Evolutionary conservation across 2,797 vertebrate species (phyloP).

Genomic region (Eulemur albifrons): DNA sequence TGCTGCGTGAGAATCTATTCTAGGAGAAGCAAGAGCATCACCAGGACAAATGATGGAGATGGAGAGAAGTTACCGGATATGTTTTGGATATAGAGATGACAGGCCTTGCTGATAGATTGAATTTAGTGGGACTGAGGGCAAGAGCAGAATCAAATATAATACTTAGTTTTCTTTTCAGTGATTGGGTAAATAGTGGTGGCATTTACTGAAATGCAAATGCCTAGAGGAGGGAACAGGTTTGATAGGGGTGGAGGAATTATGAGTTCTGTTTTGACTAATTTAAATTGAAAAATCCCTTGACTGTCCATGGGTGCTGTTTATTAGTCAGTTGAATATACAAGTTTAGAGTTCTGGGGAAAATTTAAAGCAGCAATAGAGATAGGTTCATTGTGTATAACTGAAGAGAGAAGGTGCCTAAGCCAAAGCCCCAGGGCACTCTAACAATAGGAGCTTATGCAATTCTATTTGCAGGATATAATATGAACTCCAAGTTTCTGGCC

Average conservation of each 20-base stretch:
- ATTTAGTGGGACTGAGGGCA: background rate
- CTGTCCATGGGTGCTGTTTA: background rate
- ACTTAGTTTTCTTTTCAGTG: background rate
- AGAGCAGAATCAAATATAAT: background rate
- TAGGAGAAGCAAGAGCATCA: background rate
- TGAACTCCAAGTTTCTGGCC: background rate
- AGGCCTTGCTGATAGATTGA: background rate
- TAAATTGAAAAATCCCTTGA: background rate
- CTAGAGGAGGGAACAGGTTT: background rate
- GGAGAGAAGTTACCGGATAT: background rate
- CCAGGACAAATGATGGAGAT: background rate
- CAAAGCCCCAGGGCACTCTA: background rate
- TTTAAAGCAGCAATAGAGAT: background rate
- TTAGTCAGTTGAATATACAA: background rate
- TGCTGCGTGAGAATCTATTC: background rate
- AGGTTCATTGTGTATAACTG: background rate
- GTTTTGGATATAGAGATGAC: background rate
- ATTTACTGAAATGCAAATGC: background rate
- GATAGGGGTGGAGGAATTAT: background rate
- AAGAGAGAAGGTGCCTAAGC: background rate
- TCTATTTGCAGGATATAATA: background rate
- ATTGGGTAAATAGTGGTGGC: background rate
- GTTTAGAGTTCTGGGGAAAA: background rate
- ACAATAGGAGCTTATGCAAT: background rate
- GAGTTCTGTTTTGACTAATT: constrained; percentile 2